phyloP scores from a whole-genome alignment of 2,113 vertebrate species.

The Otus sunia region DNA sequence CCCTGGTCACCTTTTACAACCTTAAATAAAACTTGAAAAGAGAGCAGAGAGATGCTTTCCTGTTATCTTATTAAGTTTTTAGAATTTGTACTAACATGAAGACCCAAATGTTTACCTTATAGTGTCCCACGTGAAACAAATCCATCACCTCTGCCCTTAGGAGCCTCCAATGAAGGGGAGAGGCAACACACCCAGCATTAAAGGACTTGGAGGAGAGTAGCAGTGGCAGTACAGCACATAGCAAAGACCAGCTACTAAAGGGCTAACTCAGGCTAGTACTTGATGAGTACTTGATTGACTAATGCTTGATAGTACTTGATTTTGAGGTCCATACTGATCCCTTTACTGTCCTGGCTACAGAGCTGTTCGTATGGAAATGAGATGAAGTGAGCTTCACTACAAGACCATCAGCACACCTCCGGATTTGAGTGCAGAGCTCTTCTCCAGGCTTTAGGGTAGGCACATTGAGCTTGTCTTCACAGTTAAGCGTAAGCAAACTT shows the following conservation, averaged over 20 bases:
- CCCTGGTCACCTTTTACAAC: not conserved
- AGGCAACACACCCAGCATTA: not conserved
- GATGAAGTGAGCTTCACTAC: not conserved
- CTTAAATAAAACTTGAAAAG: not conserved
- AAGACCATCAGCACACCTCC: not conserved
- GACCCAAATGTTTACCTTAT: rapidly evolving
- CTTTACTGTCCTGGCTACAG: not conserved
- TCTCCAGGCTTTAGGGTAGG: not conserved
- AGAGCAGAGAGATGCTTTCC: not conserved
- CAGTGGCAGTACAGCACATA: not conserved
- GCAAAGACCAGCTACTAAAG: not conserved
- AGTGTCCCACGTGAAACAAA: not conserved
- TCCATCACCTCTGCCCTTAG: not conserved
- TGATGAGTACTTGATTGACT: not conserved
- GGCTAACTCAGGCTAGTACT: not conserved
- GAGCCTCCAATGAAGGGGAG: not conserved
- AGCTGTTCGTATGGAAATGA: not conserved
- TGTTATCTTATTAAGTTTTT: not conserved
- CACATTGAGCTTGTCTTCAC: not conserved
- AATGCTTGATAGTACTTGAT: not conserved
- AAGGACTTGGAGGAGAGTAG: not conserved
- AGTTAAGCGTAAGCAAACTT: not conserved
- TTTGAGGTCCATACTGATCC: not conserved
- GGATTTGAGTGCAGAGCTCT: not conserved
- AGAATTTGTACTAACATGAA: not conserved